Conservation (phyloP, 2,888 invertebrate species). For the Oscheius sp. region DNA sequence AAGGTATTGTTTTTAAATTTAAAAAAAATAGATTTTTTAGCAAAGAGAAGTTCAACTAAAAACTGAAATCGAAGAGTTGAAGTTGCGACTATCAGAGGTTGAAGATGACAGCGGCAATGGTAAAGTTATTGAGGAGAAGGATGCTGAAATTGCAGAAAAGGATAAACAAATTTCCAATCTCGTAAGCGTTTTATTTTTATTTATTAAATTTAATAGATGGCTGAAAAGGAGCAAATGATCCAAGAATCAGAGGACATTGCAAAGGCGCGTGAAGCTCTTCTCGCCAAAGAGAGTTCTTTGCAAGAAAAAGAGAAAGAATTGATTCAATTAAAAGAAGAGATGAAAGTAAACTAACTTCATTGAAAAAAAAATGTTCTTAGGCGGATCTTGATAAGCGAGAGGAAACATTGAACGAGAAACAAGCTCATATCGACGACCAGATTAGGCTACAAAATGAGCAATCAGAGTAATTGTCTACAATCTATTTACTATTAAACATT, state of each 20-base stretch:
- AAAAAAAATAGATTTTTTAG: background rate
- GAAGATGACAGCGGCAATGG: background rate
- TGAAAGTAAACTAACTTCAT: conserved; percentile 33
- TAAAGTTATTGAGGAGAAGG: background rate
- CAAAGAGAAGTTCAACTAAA: conserved; percentile 9
- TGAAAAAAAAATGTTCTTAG: conserved; percentile 31
- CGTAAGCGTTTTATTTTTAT: background rate
- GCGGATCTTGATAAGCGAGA: conserved; percentile 20
- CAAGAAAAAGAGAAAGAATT: conserved; percentile 39
- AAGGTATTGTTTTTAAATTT: background rate
- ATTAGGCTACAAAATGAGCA: no score
- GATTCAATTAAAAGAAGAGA: conserved; percentile 37
- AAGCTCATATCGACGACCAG: no score
- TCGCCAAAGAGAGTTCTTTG: conserved; percentile 34
- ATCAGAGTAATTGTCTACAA: background rate
- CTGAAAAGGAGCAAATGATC: background rate
- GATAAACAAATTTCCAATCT: background rate
- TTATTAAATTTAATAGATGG: background rate
- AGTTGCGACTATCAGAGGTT: background rate
- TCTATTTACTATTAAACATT: background rate
- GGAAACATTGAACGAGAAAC: background rate
- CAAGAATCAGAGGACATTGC: background rate
- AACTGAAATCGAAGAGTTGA: conserved; percentile 9
- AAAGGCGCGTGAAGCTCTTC: no score
- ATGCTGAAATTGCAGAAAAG: background rate